Conservation (phyloP, 2,888 invertebrate species). For the Andricus curvator region DNA sequence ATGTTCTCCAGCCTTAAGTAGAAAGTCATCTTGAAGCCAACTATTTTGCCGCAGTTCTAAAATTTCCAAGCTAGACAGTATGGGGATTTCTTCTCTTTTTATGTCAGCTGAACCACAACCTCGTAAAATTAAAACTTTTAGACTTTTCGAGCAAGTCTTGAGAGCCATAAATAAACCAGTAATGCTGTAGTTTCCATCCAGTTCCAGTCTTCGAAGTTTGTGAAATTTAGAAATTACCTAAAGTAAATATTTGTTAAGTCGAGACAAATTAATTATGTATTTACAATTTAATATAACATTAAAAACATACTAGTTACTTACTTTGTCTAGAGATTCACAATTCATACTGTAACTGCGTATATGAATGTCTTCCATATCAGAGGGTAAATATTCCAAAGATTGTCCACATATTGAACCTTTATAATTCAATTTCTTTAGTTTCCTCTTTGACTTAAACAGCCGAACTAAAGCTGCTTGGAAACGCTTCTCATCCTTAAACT, state of each 20-base stretch:
- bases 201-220: not conserved
- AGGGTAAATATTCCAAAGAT: not conserved
- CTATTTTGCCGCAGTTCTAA: not conserved
- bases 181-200: constrained; percentile 2
- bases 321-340: not conserved
- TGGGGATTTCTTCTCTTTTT: not conserved
- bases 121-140: not conserved
- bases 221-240: not conserved
- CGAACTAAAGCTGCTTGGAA: not conserved
- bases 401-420: not conserved
- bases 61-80: not conserved
- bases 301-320: not conserved
- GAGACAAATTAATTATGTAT: not conserved
- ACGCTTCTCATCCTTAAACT: not conserved
- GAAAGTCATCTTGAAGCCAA: not conserved
- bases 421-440: constrained; percentile 1
- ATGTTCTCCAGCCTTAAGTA: not conserved
- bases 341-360: not conserved
- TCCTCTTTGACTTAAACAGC: not conserved
- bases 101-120: not conserved
- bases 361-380: not conserved
- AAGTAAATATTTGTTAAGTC: not conserved
- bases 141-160: not conserved
- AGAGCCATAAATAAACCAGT: not conserved
- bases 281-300: too few species aligned